Base-by-base conservation (phyloP, 2,888 invertebrate species). In the Netelia melanura region DNA sequence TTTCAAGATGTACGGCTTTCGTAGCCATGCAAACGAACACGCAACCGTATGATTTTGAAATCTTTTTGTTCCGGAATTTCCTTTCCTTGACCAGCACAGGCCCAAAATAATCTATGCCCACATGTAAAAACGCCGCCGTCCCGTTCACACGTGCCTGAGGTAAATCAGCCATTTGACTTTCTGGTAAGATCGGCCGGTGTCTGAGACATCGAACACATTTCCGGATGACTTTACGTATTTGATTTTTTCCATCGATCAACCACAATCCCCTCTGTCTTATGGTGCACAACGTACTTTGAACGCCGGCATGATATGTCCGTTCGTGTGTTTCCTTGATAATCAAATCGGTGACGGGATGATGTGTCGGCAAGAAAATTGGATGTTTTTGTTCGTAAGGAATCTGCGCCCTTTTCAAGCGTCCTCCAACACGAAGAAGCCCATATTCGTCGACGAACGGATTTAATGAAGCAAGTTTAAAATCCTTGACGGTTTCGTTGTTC, bases 41-140 rank as follows among this genome's bases (percentile, higher is more conserved):
- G 25, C 54, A 78, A 6, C 74, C 79, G 56, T 85, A 79, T 0
- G 62, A 68, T 52, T 79, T 79, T 0, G 64, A 74, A 17, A 72
- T 72, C 11, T 67, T 72, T 30, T 70, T 30, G 25, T 79, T 70
- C 9, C 79, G 21, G 62, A 62, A 79, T 70, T 30, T 30, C 30
- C 5, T 30, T 30, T 30, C 30, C 30, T 30, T 30, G 2, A 30
- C 30, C 1, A 30, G 1, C 30, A 30, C 30, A 3, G 30, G 30
- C 30, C 84, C 79, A 56, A 75, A 84, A 10, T 75, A 81, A 17
- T 86, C 84, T 11, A 86, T 79, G n/a, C 81, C 84, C 25, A 78
- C 78, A 10, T 81, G 75, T 2, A 30, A 64, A 30, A 86, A 86
- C 6, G 81, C 76, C n/a, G 67, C 52, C 9, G 84, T 58, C 11